These are phyloP conservation scores for Stenurella melanura DNA, from an alignment of 2,888 invertebrate species.

Conservation along the genomic window DNA sequence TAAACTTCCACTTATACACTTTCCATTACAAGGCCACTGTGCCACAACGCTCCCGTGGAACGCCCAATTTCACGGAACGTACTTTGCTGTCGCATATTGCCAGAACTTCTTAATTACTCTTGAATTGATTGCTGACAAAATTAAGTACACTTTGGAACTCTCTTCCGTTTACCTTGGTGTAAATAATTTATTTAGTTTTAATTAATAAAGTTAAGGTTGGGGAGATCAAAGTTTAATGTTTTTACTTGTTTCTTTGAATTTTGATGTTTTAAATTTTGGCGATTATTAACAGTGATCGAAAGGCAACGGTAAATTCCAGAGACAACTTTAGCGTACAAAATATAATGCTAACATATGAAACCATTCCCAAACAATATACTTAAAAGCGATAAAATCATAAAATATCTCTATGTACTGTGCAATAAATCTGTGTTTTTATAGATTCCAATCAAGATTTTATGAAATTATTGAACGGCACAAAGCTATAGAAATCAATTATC, in stretches of 20 bases:
- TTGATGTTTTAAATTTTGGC: not conserved
- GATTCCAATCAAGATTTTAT: no score
- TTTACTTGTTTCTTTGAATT: not conserved
- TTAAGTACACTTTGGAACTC: not conserved
- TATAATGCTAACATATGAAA: no score
- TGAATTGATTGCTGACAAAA: slow-evolving; percentile 12
- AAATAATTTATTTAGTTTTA: slow-evolving; percentile 7
- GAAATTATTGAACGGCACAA: no score
- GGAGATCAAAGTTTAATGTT: not conserved
- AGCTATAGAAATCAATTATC: no score
- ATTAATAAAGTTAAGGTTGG: not conserved
- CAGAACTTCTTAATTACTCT: slow-evolving; percentile 24
- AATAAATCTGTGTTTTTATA: no score
- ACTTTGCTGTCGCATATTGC: slow-evolving; percentile 20
- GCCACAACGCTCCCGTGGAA: slow-evolving; percentile 13
- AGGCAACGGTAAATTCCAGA: no score
- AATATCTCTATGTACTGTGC: no score
- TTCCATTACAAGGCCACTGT: slow-evolving; percentile 22
- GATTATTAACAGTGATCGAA: no score
- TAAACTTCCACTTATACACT: slow-evolving; percentile 8
- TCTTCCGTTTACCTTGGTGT: not conserved
- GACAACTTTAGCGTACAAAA: no score
- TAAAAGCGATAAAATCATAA: no score
- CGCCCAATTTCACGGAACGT: slow-evolving; percentile 20
- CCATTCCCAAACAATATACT: no score